These are phyloP conservation scores for Luehdorfia chinensis DNA, from an alignment of 1,140 invertebrate species.

Conservation along the genomic window DNA sequence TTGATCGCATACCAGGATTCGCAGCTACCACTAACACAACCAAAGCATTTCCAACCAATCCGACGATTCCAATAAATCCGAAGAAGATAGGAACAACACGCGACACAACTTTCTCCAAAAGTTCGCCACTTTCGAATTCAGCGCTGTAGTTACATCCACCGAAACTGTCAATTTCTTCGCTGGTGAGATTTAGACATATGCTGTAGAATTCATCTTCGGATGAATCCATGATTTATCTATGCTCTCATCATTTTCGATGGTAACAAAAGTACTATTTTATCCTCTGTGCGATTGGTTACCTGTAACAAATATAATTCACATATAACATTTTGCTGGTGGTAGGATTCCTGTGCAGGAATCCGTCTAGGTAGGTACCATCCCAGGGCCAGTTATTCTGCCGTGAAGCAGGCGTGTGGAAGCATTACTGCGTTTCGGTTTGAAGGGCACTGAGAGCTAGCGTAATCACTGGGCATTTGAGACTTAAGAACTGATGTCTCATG, in stretches of 20 bases:
- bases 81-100: slow-evolving; percentile 92
- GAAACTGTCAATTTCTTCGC: slow-evolving; percentile 46
- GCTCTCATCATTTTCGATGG: slow-evolving; percentile 16
- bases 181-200: slow-evolving; percentile 64
- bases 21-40: slow-evolving; percentile 91
- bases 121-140: slow-evolving; percentile 66
- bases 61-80: slow-evolving; percentile 91
- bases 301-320: too few species aligned
- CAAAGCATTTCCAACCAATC: slow-evolving; percentile 91
- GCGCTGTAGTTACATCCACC: slow-evolving; percentile 56
- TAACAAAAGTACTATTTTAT: too few species aligned
- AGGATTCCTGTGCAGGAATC: too few species aligned
- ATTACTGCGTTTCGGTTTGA: too few species aligned
- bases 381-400: too few species aligned
- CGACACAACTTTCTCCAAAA: slow-evolving; percentile 80
- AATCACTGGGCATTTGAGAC: too few species aligned
- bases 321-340: too few species aligned
- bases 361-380: too few species aligned
- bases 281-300: too few species aligned
- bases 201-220: slow-evolving; percentile 66
- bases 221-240: slow-evolving; percentile 47
- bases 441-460: too few species aligned
- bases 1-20: slow-evolving; percentile 94
- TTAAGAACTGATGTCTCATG: too few species aligned
- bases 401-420: too few species aligned